Percentiles rank a stretch among this genome's conserved stretches.
Conservation (phyloP, 2,113 vertebrate genomes). For the Mixornis gularis region DNA sequence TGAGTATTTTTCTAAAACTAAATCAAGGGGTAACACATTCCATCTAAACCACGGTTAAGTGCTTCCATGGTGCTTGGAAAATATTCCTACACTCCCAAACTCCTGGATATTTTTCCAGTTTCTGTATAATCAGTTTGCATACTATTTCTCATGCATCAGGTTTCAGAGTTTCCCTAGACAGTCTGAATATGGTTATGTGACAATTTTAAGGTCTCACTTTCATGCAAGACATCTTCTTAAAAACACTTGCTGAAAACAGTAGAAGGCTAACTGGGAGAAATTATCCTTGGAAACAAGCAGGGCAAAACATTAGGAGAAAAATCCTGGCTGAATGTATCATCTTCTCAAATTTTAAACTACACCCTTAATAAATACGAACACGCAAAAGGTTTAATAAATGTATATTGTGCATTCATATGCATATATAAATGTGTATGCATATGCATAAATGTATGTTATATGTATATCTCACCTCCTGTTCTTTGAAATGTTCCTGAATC, state of each 20-base stretch:
- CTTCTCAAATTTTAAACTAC: not conserved
- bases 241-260: not conserved
- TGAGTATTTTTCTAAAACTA: constrained; percentile 31
- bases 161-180: not conserved
- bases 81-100: not conserved
- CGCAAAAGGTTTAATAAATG: not conserved
- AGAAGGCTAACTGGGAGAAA: not conserved
- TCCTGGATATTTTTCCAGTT: not conserved
- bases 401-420: not conserved
- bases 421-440: rapidly evolving
- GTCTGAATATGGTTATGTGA: not conserved
- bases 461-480: not conserved
- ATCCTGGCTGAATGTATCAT: not conserved
- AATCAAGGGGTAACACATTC: constrained; percentile 13
- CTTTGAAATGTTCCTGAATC: not conserved
- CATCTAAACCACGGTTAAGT: constrained; percentile 11
- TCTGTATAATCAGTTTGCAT: constrained; percentile 16
- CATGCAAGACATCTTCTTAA: not conserved
- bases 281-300: not conserved
- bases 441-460: no score
- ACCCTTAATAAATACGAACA: not conserved
- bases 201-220: not conserved
- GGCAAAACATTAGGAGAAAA: not conserved
- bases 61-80: not conserved
- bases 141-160: not conserved